Evolutionary conservation across 1,140 invertebrate genomes (phyloP), one percentile per base, ranked within the genome.

Genomic region (Cherax destructor): DNA sequence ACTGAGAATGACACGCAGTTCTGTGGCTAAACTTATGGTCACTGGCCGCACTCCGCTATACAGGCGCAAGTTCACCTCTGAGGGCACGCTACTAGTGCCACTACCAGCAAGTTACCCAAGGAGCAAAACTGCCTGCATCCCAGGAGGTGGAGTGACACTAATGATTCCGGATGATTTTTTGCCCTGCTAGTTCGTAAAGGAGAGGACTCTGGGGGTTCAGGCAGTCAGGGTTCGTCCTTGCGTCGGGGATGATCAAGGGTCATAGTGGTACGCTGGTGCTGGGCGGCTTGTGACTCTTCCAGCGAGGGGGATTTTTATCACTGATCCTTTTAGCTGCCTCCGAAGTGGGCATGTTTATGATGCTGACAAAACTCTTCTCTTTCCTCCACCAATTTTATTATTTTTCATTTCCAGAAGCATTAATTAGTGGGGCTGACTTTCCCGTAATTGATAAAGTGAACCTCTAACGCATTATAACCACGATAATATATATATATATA

Each of bases 21-120:
- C 88, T 91, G 88, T 85, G 88, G 88, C 88, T 81, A 85, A 91
- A 91, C 88, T 91, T 91, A 91, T 91, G 88, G 88, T 91, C 88
- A 91, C 69, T 91, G 88, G 76, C 52, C 88, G 59, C 74, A 49
- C 76, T 24, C 52, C 41, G 88, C 47, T 61, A 65, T n/a, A 85
- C 56, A 59, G 88, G 74, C 86, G 76, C 56, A 88, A 69, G 74
- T 72, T 13, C n/a, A 56, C 72, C 80, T 11, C 47, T 30, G 11
- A 7, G 6, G 4, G 21, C 49, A 49, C 3, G 74, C 50, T 9
- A 77, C 16, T 83, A 59, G 72, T 16, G 41, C 47, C 88, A 3
- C 59, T 61, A 41, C 30, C 1, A 1, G 10, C 18, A 0, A 1
- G 4, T 0, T 0, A 13, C 61, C 56, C 18, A 91, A 16, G 81